These are phyloP conservation scores for Tenthredo distinguenda DNA, from an alignment of 2,888 invertebrate species.

Conservation along the genomic window DNA sequence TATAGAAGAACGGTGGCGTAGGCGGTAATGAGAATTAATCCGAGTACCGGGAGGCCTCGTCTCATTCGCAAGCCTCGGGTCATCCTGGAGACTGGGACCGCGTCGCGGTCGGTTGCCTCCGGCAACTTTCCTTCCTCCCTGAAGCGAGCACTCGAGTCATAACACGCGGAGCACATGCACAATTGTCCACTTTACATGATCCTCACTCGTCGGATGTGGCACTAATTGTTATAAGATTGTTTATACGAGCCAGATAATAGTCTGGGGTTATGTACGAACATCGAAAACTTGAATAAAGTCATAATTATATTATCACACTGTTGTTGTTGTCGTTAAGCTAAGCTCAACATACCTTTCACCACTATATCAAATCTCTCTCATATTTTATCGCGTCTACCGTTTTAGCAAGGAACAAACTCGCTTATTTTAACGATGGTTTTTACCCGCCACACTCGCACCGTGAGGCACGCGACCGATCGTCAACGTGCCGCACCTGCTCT, in stretches of 20 bases:
- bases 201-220: background rate
- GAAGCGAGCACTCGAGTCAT: slow-evolving; percentile 47
- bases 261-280: background rate
- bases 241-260: background rate
- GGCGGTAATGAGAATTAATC: slow-evolving; percentile 80
- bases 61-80: slow-evolving; percentile 76
- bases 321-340: background rate
- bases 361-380: background rate
- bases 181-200: slow-evolving; percentile 54
- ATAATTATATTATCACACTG: background rate
- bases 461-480: slow-evolving; percentile 53
- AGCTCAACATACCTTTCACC: background rate
- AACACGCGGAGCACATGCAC: slow-evolving; percentile 48
- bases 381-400: background rate
- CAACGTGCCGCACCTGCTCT: slow-evolving; percentile 55
- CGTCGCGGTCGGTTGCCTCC: slow-evolving; percentile 46
- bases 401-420: background rate
- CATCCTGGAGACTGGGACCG: slow-evolving; percentile 79
- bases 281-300: background rate
- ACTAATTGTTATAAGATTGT: background rate
- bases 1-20: slow-evolving; percentile 83
- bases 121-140: slow-evolving; percentile 51
- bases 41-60: slow-evolving; percentile 77
- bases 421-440: background rate
- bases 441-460: background rate